A percentile compares a stretch with the other conserved stretches of the same genome.
These are phyloP conservation scores for Artibeus lituratus DNA, from an alignment of 2,797 vertebrate species.

Conservation along the genomic window DNA sequence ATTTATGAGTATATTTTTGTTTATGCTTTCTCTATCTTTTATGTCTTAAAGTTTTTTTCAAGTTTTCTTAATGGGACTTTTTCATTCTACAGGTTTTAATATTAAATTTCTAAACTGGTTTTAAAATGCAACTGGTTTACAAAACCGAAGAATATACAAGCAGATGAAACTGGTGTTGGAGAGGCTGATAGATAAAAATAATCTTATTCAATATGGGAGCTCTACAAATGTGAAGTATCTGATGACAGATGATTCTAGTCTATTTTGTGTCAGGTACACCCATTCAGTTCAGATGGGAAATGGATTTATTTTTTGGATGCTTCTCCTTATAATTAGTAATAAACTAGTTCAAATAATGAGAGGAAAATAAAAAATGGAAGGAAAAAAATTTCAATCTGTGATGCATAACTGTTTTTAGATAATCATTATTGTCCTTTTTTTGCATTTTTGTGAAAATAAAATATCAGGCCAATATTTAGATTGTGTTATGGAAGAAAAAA, in stretches of 20 bases:
- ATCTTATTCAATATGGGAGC: neutral
- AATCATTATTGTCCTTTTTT: slow-evolving; percentile 31
- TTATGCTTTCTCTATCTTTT: neutral
- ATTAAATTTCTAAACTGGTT: slow-evolving; percentile 42
- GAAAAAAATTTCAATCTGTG: neutral
- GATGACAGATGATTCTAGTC: neutral
- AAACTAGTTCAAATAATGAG: slow-evolving; percentile 25
- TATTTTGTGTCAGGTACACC: slow-evolving; percentile 21
- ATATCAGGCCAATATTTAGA: neutral
- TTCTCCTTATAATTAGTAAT: slow-evolving; percentile 28
- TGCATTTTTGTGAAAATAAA: slow-evolving; percentile 9
- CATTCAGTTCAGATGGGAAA: neutral
- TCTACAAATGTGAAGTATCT: neutral
- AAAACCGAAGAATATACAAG: neutral
- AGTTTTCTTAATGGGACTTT: neutral
- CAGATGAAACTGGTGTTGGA: neutral
- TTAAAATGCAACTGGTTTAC: neutral
- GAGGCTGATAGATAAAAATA: neutral
- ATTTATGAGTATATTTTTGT: neutral
- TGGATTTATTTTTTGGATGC: slow-evolving; percentile 18
- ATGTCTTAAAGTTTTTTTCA: neutral
- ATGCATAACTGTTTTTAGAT: neutral
- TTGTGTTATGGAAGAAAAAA: neutral
- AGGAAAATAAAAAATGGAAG: slow-evolving; percentile 37
- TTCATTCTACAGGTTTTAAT: neutral